Conservation (phyloP, 2,113 vertebrate species). For the Syngnathus scovelli region DNA sequence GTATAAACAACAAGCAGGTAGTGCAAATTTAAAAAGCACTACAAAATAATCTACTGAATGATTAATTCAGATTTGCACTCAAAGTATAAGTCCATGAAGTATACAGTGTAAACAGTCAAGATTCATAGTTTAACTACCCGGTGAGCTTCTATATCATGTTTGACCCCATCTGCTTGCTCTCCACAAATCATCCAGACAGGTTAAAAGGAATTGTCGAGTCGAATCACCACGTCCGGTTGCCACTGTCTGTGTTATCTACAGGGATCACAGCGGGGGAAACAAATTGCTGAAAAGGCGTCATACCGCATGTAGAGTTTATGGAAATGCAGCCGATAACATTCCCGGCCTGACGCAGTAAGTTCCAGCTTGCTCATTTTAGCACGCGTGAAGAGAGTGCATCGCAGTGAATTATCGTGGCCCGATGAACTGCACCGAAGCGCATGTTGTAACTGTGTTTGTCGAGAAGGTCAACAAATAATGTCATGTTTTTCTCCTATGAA, state of each 20-base stretch:
- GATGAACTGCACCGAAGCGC: slow-evolving; percentile 5
- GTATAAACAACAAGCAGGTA: neutral
- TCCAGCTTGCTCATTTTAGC: neutral
- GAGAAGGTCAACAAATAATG: neutral
- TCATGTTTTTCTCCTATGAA: neutral
- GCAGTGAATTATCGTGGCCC: slow-evolving; percentile 21
- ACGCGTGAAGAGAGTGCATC: slow-evolving; percentile 1
- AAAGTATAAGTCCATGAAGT: neutral
- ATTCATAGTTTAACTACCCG: neutral
- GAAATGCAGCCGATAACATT: slow-evolving; percentile 84
- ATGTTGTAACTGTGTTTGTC: neutral
- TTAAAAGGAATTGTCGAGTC: neutral
- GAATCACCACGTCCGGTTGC: neutral
- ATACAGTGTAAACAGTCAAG: neutral
- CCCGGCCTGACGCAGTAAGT: slow-evolving; percentile 92
- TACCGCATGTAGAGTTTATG: slow-evolving; percentile 83
- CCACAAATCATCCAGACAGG: neutral
- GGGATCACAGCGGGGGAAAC: slow-evolving; percentile 97
- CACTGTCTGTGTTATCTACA: slow-evolving; percentile 43
- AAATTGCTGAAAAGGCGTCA: slow-evolving; percentile 73
- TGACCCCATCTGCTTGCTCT: neutral
- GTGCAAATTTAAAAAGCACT: neutral
- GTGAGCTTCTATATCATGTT: neutral
- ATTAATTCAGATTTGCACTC: neutral
- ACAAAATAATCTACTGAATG: neutral